These are phyloP conservation scores for Cheumatopsyche charites DNA, from an alignment of 1,140 invertebrate genomes.

Conservation along the genomic window DNA sequence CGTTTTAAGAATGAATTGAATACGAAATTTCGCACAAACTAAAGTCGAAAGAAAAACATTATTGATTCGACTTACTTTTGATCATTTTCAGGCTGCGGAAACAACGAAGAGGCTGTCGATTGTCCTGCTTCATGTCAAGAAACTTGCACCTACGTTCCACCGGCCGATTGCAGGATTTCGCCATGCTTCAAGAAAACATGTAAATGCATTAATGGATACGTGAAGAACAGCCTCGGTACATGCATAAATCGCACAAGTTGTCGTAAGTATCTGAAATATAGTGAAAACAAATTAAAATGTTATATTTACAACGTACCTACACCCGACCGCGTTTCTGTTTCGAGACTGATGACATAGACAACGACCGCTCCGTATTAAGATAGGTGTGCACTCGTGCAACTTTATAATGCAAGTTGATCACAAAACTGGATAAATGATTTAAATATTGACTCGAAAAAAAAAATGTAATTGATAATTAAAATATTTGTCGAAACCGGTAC, in stretches of 20 bases:
- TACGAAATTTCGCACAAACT: neutral
- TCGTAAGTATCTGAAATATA: neutral
- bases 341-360: no score
- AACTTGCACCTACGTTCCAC: neutral
- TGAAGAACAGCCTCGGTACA: neutral
- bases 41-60: no score
- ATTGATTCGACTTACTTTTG: neutral
- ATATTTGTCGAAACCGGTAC: no score
- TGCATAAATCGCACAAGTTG: neutral
- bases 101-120: neutral
- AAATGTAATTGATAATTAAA: no score
- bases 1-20: neutral
- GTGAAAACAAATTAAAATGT: no score
- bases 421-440: no score
- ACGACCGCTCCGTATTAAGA: no score
- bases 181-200: constrained; percentile 9
- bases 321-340: no score
- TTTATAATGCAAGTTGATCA: no score
- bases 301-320: no score
- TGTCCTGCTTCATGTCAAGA: constrained; percentile 1
- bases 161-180: neutral
- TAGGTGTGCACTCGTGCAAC: no score
- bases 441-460: no score
- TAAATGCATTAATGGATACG: neutral
- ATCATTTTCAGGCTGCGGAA: neutral